Conservation (phyloP, 1,140 invertebrate genomes). For the Glossosoma conforme region DNA sequence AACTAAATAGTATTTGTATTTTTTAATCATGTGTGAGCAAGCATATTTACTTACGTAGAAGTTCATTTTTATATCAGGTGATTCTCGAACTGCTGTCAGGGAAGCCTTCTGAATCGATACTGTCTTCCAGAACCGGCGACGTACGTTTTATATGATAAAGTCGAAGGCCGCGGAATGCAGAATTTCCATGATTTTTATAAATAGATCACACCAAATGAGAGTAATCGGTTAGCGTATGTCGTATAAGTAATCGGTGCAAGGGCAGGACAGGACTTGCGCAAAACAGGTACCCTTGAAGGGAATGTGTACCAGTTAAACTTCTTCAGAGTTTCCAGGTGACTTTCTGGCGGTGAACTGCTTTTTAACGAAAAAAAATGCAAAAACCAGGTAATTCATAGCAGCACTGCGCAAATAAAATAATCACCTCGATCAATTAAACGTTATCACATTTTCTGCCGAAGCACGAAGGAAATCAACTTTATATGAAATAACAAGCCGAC, state of each 20-base stretch:
- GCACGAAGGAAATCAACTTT: too few relatives aligned
- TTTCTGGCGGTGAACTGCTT: too few relatives aligned
- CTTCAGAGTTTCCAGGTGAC: too few relatives aligned
- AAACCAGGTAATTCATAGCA: too few relatives aligned
- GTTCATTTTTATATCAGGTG: not conserved
- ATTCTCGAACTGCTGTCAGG: constrained; percentile 3
- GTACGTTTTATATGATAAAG: not conserved
- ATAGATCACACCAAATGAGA: not conserved
- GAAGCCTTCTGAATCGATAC: constrained; percentile 4
- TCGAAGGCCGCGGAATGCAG: not conserved
- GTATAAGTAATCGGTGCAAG: not conserved
- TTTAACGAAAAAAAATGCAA: too few relatives aligned
- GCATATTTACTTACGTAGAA: constrained; percentile 3
- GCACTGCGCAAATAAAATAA: too few relatives aligned
- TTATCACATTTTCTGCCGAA: too few relatives aligned
- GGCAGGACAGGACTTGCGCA: not conserved
- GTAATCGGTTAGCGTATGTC: not conserved
- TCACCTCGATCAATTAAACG: too few relatives aligned
- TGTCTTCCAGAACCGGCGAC: not conserved
- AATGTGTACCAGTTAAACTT: not conserved
- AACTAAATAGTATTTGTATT: too few relatives aligned
- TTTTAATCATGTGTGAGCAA: too few relatives aligned
- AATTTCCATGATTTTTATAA: not conserved
- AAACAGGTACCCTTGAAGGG: not conserved
- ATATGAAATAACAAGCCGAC: too few relatives aligned